Evolutionary conservation across 2,888 invertebrate species (phyloP).

Genomic region (Poecilus cupreus): DNA sequence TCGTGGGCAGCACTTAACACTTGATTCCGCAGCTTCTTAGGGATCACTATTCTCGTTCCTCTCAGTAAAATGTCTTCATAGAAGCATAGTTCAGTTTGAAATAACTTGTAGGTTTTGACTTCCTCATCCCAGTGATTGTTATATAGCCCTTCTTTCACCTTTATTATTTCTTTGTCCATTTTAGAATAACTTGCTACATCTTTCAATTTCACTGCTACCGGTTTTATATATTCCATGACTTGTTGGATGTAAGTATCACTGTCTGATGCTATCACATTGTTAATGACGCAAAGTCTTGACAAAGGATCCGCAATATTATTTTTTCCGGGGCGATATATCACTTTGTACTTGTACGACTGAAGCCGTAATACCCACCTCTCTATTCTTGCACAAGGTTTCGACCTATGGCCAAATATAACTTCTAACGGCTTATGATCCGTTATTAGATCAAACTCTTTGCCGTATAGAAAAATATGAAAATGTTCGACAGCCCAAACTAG

Average conservation of each 20-base stretch:
- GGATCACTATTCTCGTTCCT: conserved; percentile 62
- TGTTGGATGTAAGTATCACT: too few species aligned
- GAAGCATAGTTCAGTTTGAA: conserved; percentile 62
- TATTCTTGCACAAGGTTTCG: conserved; percentile 63
- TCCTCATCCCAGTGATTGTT: too few species aligned
- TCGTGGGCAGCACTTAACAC: conserved; percentile 62
- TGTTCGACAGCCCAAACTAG: too few species aligned
- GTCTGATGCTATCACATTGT: too few species aligned
- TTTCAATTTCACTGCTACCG: too few species aligned
- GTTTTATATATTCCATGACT: too few species aligned
- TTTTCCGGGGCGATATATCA: conserved; percentile 63
- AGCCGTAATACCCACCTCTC: too few species aligned
- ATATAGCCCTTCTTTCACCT: too few species aligned
- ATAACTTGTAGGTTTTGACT: conserved; percentile 54
- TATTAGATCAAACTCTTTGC: conserved; percentile 68
- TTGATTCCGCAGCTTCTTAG: conserved; percentile 50
- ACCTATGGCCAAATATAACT: conserved; percentile 64
- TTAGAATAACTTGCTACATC: background rate
- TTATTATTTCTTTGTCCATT: conserved; percentile 50
- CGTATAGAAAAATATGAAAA: conserved; percentile 70
- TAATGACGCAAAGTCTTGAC: conserved; percentile 63
- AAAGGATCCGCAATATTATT: conserved; percentile 64
- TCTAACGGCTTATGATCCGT: conserved; percentile 69
- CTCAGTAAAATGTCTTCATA: conserved; percentile 61
- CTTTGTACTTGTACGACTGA: conserved; percentile 62